phyloP scores from a whole-genome alignment of 1,140 invertebrate genomes.

The Dufourea novaeangliae region DNA sequence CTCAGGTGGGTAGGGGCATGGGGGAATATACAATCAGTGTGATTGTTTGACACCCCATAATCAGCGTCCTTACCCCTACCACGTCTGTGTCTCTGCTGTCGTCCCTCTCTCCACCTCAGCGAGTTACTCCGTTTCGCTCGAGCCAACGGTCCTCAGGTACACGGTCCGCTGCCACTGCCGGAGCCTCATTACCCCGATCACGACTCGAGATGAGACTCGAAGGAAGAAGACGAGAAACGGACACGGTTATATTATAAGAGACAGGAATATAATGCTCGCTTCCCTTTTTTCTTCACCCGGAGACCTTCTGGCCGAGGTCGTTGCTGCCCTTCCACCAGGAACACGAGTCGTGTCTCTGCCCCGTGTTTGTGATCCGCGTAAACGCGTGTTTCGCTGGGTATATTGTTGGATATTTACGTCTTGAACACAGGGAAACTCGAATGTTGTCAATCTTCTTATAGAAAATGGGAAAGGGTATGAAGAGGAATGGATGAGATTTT shows the following conservation, averaged over 20 bases:
- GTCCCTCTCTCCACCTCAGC: conserved; percentile 34
- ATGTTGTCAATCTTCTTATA: no score
- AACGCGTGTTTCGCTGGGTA: background rate
- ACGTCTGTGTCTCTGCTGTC: conserved; percentile 51
- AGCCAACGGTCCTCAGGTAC: conserved; percentile 34
- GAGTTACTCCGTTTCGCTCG: conserved; percentile 17
- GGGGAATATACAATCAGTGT: conserved; percentile 82
- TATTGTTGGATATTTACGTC: background rate
- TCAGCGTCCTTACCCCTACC: conserved; percentile 78
- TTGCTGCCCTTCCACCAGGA: background rate
- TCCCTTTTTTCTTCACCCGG: conserved; percentile 70
- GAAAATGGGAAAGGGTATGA: no score
- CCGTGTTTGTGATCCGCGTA: background rate
- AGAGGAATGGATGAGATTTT: no score
- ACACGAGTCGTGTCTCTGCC: background rate
- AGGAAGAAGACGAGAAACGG: conserved; percentile 76
- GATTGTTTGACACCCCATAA: conserved; percentile 83
- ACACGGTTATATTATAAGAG: conserved; percentile 81
- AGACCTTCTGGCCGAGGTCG: conserved; percentile 55
- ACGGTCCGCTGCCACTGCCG: conserved; percentile 60
- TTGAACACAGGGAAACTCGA: no score
- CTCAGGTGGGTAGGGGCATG: conserved; percentile 68
- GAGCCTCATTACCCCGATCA: conserved; percentile 81
- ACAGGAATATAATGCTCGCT: conserved; percentile 77
- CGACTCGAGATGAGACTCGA: conserved; percentile 77